Evolutionary conservation across 2,888 invertebrate species (phyloP), one percentile per base, ranked within the genome.

Genomic region (Drosophila melanosoma): DNA sequence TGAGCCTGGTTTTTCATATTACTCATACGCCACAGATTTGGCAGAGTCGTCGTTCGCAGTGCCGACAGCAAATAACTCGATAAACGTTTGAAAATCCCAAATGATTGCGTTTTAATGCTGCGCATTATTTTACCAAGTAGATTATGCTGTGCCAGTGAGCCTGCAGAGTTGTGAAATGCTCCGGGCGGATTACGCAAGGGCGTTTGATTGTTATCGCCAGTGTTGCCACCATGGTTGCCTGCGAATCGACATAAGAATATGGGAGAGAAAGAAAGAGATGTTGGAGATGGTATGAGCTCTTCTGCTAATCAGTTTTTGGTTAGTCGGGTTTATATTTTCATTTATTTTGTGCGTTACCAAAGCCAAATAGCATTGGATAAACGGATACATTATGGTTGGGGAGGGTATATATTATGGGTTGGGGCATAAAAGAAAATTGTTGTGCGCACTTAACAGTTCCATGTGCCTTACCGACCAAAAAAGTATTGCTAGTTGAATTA

Each of bases 171-270:
- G 90, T 93, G 93, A 89, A 92, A 93, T 83, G 93, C 93, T 88
- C 93, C 93, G 45, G 93, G 93, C 77, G 93, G 93, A 92, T 93
- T 93, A 86, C 93, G 93, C 84, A 93, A 91, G 76, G 92, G 92
- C 82, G 93, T 91, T 86, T 93, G 93, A 90, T 91, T 92, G 89
- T 91, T 92, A 89, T 93, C 92, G 87, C 90, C 92, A 91, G 79
- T 72, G 87, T 81, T 82, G 73, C 79, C 87, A 76, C 72, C 74
- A 75, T 83, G 76, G 78, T 84, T 89, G 87, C 89, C 90, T 90
- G 81, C 32, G 69, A 79, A 63, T 69, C 63, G 64, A 59, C 60
- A 67, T 62, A 49, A 59, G 53, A 62, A 23, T 45, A 15, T 29
- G 10, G 10, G 29, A 60, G 26, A 68, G 26, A 36, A 58, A 53